Conservation (phyloP, 2,113 vertebrate species). For the Xiphias gladius region DNA sequence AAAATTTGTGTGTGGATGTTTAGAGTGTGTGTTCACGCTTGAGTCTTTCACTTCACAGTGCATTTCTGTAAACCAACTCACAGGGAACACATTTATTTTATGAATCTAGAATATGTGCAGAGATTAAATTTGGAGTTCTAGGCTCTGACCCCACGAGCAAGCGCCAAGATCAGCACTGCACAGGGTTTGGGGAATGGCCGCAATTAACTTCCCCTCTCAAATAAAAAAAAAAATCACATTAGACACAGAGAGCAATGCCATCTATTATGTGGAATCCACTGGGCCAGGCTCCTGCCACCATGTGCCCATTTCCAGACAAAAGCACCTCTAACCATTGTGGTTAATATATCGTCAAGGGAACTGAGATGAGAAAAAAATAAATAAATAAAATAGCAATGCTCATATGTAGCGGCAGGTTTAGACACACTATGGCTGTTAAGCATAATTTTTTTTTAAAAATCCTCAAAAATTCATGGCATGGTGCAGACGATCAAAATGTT, state of each 20-base stretch:
- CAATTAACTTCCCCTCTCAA: background rate
- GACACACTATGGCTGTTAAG: background rate
- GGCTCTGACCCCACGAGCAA: slow-evolving; percentile 13
- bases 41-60: background rate
- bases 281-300: background rate
- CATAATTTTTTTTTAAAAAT: no score
- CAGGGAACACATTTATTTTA: background rate
- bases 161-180: slow-evolving; percentile 6
- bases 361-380: no score
- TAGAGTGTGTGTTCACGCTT: background rate
- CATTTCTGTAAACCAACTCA: background rate
- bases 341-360: background rate
- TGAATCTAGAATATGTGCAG: background rate
- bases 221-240: no score
- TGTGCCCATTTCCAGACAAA: background rate
- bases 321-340: background rate
- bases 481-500: background rate
- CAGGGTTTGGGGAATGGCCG: background rate
- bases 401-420: background rate
- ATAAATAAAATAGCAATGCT: no score
- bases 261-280: background rate
- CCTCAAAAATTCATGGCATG: background rate
- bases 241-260: background rate
- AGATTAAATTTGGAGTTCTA: slow-evolving; percentile 7
- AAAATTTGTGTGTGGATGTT: background rate